These are phyloP conservation scores for Phortica magna DNA, from an alignment of 2,888 invertebrate genomes.

Conservation along the genomic window DNA sequence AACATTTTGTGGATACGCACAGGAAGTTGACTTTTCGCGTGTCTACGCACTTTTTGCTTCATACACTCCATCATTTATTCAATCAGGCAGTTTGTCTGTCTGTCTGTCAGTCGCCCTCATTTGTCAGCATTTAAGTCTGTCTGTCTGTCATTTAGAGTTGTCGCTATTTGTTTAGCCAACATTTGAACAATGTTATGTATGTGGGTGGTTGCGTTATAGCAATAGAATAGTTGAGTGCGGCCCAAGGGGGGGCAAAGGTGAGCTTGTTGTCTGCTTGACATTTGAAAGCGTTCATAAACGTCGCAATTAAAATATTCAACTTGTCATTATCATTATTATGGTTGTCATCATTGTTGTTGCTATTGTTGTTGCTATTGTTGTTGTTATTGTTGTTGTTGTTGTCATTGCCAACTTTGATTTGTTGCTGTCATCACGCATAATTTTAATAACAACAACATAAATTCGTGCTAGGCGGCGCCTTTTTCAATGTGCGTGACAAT, in stretches of 20 bases:
- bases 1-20: constrained; percentile 70
- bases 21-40: constrained; percentile 69
- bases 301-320: constrained; percentile 68
- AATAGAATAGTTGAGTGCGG: neutral
- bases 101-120: neutral
- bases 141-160: neutral
- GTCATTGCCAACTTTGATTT: constrained; percentile 56
- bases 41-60: constrained; percentile 42
- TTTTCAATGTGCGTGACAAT: no score
- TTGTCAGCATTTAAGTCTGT: neutral
- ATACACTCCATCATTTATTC: neutral
- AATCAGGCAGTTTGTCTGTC: no score
- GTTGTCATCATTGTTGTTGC: constrained; percentile 15
- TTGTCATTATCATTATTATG: constrained; percentile 55
- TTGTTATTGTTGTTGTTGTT: constrained; percentile 27
- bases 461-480: neutral
- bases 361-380: neutral
- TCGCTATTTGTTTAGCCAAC: no score
- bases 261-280: constrained; percentile 53
- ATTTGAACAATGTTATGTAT: no score
- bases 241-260: constrained; percentile 47
- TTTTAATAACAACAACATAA: constrained; percentile 1
- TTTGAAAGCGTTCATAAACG: constrained; percentile 41
- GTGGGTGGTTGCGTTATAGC: constrained; percentile 32
- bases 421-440: constrained; percentile 56